phyloP scores from a whole-genome alignment of 1,140 invertebrate species.

The Branchinecta lindahli region DNA sequence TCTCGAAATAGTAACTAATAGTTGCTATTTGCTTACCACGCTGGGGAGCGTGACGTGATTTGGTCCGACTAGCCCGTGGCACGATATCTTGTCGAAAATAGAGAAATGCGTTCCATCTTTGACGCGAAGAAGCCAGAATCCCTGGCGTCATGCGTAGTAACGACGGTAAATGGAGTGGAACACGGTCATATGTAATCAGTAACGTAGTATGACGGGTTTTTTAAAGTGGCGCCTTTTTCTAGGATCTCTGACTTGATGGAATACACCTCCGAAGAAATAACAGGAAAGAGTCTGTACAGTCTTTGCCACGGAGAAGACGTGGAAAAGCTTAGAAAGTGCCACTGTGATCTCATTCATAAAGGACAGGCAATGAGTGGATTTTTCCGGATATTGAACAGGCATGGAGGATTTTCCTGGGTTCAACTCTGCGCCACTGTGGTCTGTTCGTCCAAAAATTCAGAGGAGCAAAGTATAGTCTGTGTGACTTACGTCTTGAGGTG shows the following conservation, averaged over 20 bases:
- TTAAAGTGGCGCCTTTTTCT: constrained; percentile 23
- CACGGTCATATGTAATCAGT: no score
- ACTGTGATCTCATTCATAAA: constrained; percentile 83
- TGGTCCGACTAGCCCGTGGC: no score
- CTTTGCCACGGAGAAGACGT: constrained; percentile 90
- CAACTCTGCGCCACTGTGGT: constrained; percentile 93
- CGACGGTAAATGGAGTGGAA: no score
- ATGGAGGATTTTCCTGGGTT: constrained; percentile 86
- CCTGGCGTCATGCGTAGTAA: no score
- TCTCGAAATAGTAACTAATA: no score
- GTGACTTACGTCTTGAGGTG: constrained; percentile 89
- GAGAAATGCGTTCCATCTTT: no score
- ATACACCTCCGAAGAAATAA: constrained; percentile 80
- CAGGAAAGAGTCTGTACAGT: constrained; percentile 80
- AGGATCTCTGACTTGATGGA: constrained; percentile 85
- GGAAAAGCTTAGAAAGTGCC: constrained; percentile 75
- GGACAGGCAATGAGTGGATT: constrained; percentile 92
- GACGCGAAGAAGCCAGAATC: no score
- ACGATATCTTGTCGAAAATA: no score
- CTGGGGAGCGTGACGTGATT: no score
- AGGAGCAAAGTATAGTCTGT: constrained; percentile 90
- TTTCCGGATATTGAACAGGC: constrained; percentile 87
- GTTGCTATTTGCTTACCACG: no score
- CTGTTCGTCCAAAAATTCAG: constrained; percentile 81
- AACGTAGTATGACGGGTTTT: no score